phyloP scores from a whole-genome alignment of 1,140 invertebrate genomes.

The Teleogryllus occipitalis region DNA sequence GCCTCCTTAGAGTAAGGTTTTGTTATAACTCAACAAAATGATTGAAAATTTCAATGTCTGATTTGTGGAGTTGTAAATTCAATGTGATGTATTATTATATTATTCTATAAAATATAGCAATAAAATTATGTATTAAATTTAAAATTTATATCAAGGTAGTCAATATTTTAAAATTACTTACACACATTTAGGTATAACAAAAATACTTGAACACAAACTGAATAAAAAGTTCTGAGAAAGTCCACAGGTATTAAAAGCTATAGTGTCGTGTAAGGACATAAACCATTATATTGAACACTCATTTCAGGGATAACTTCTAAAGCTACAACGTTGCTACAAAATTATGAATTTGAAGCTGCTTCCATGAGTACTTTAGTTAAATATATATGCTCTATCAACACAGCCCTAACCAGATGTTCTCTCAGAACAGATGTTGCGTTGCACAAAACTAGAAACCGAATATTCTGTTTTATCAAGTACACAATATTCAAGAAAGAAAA shows the following conservation, averaged over 20 bases:
- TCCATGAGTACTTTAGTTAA: neutral
- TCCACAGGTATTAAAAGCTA: neutral
- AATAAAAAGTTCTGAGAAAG: neutral
- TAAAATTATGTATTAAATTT: neutral
- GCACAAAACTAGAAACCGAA: neutral
- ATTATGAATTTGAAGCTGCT: neutral
- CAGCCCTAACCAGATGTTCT: neutral
- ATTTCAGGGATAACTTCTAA: too few species aligned
- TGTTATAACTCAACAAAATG: slow-evolving; percentile 7
- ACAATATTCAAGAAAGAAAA: neutral
- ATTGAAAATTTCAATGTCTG: slow-evolving; percentile 5
- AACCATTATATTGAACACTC: too few species aligned
- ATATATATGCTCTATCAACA: neutral
- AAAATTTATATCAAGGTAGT: neutral
- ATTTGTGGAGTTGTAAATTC: neutral
- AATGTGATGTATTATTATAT: neutral
- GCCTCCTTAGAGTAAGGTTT: slow-evolving; percentile 25
- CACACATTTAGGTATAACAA: neutral
- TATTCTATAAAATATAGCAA: neutral
- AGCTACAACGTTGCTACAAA: too few species aligned
- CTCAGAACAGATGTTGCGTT: neutral
- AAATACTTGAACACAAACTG: neutral
- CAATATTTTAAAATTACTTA: too few species aligned
- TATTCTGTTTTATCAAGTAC: neutral
- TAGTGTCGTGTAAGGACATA: too few species aligned